Conservation (phyloP, 2,797 vertebrate genomes). For the Leptatherina wallacei region DNA sequence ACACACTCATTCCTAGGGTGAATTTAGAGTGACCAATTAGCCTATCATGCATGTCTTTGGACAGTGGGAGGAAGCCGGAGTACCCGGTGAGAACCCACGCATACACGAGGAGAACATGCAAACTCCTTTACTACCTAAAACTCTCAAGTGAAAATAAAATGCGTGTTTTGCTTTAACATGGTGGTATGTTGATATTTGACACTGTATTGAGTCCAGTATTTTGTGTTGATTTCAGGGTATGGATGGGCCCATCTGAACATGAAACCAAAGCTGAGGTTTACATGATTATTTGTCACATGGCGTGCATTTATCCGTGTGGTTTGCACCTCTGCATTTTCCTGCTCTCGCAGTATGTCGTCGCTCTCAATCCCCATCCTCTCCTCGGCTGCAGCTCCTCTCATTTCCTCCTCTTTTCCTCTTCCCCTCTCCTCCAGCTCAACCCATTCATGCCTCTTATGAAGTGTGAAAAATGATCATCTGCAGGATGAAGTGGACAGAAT, state of each 20-base stretch:
- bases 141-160: too few relatives aligned
- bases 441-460: constrained; percentile 76
- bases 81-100: too few relatives aligned
- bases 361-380: constrained; percentile 48
- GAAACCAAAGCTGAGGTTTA: constrained; percentile 16
- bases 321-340: constrained; percentile 41
- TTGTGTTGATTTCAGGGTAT: too few relatives aligned
- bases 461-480: constrained; percentile 81
- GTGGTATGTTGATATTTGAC: too few relatives aligned
- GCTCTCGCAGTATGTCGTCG: constrained; percentile 51
- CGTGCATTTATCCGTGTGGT: constrained; percentile 28
- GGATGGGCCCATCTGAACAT: not conserved
- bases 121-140: too few relatives aligned
- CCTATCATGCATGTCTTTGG: too few relatives aligned
- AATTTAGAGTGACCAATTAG: too few relatives aligned
- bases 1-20: too few relatives aligned
- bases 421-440: constrained; percentile 45
- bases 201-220: too few relatives aligned
- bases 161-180: too few relatives aligned
- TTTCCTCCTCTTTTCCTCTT: constrained; percentile 4
- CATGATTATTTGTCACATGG: constrained; percentile 26
- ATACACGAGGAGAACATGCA: too few relatives aligned
- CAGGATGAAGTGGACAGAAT: constrained; percentile 81
- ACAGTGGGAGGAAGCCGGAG: too few relatives aligned
- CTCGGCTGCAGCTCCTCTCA: constrained; percentile 32